phyloP scores from a whole-genome alignment of 2,113 vertebrate species.

The Lophotis ruficrista region DNA sequence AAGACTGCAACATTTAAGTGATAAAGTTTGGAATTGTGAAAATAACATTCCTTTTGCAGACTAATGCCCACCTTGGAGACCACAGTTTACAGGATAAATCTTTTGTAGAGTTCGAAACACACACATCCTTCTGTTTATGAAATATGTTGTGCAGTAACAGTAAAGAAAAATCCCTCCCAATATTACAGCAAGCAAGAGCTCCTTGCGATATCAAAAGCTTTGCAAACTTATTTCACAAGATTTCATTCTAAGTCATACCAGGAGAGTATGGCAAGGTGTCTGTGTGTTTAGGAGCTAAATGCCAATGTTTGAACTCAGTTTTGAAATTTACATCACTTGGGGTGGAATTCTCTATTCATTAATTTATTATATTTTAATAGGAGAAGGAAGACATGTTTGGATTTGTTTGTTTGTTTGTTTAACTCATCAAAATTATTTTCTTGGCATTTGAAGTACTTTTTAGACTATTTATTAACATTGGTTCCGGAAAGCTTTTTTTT shows the following conservation, averaged over 20 bases:
- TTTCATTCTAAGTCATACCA: neutral
- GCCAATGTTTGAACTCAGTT: neutral
- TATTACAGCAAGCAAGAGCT: neutral
- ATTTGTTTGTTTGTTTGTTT: neutral
- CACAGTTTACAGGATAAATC: neutral
- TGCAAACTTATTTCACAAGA: neutral
- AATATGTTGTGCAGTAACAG: neutral
- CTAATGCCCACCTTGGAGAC: neutral
- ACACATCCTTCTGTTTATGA: neutral
- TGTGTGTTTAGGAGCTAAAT: neutral
- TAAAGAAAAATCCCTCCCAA: neutral
- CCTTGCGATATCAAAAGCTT: neutral
- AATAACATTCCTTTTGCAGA: neutral
- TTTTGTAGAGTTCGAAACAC: neutral
- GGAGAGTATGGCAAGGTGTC: neutral
- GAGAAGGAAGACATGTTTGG: neutral
- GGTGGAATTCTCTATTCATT: neutral
- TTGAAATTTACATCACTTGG: neutral
- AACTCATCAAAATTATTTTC: neutral
- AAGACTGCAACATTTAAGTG: rapidly evolving
- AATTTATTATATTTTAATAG: neutral
- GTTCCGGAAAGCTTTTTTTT: neutral
- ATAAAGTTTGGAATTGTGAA: neutral
- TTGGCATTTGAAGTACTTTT: neutral
- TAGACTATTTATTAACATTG: neutral